Evolutionary conservation across 2,797 vertebrate species (phyloP).

Genomic region (Falco biarmicus): DNA sequence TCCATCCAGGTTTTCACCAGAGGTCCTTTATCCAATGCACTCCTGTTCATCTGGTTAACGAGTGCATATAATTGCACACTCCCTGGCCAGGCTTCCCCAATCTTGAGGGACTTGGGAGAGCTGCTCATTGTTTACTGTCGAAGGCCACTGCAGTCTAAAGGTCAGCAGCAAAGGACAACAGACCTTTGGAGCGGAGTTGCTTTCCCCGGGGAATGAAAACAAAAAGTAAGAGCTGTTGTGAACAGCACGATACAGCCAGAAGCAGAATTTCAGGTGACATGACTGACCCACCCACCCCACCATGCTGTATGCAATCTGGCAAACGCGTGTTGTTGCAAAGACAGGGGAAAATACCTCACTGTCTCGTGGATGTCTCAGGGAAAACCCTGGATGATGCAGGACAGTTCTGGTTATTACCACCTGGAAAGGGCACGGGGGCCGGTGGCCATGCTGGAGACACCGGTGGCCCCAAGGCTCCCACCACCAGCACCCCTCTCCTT

Average conservation of each 20-base stretch:
- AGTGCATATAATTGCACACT: background rate
- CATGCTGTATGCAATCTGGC: accelerated
- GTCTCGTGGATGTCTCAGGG: background rate
- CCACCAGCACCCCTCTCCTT: background rate
- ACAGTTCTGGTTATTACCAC: background rate
- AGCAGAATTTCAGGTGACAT: background rate
- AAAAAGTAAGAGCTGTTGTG: background rate
- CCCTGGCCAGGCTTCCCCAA: background rate
- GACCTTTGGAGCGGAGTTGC: conserved; percentile 39
- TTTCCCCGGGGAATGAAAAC: background rate
- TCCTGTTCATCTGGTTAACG: background rate
- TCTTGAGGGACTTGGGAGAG: background rate
- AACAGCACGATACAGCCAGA: background rate
- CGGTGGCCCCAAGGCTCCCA: background rate
- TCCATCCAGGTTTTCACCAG: background rate
- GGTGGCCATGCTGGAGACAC: background rate
- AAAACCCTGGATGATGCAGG: background rate
- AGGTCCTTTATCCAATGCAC: background rate
- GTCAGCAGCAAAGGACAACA: conserved; percentile 23
- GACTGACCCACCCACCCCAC: no score
- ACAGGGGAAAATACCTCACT: background rate
- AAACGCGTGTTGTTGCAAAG: background rate
- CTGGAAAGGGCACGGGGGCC: accelerated
- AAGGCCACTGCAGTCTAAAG: conserved; percentile 10
- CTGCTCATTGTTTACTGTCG: background rate